Evolutionary conservation across 1,140 invertebrate species (phyloP).

Genomic region (Zeugodacus cucurbitae): DNA sequence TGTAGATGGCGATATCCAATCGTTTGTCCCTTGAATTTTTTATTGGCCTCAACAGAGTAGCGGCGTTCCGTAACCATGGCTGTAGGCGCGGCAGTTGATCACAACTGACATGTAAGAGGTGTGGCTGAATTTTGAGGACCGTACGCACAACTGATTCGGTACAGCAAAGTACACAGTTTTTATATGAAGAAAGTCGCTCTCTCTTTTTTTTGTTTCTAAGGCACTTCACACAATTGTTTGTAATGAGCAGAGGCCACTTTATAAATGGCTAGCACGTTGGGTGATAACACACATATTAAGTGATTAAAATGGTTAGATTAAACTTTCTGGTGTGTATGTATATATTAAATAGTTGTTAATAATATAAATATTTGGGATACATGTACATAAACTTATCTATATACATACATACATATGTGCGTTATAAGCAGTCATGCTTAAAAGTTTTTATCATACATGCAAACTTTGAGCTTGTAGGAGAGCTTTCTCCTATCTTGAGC

Average conservation of each 20-base stretch:
- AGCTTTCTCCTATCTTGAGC: too few relatives aligned
- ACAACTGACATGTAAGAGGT: neutral
- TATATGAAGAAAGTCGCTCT: neutral
- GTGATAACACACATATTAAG: neutral
- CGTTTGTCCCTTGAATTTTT: conserved; percentile 48
- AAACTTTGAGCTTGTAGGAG: too few relatives aligned
- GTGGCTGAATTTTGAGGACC: neutral
- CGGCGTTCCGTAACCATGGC: neutral
- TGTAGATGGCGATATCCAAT: conserved; percentile 75
- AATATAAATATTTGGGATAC: too few relatives aligned
- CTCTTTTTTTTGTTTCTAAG: neutral
- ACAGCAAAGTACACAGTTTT: neutral
- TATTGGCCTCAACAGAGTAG: neutral
- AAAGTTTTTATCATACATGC: too few relatives aligned
- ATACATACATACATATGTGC: too few relatives aligned
- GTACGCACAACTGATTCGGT: neutral
- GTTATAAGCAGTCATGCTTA: too few relatives aligned
- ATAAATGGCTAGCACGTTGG: neutral
- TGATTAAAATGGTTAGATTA: neutral
- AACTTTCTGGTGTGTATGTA: too few relatives aligned
- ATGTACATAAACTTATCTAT: too few relatives aligned
- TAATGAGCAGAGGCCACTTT: too few relatives aligned
- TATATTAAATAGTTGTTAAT: too few relatives aligned
- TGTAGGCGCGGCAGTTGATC: neutral
- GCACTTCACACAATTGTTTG: neutral